These are phyloP conservation scores for Metopia argyrocephala DNA, from an alignment of 2,888 invertebrate species.

Conservation along the genomic window DNA sequence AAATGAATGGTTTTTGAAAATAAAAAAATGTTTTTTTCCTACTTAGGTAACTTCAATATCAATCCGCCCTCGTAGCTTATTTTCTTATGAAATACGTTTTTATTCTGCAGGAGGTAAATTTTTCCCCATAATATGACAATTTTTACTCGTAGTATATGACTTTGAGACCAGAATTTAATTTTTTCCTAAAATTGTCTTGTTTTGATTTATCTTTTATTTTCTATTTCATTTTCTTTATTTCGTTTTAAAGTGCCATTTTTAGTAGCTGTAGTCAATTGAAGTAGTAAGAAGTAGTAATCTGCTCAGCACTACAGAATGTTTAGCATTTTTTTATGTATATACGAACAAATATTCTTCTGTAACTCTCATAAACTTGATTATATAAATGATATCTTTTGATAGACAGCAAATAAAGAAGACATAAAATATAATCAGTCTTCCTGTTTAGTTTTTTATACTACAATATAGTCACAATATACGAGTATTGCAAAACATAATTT, in stretches of 20 bases:
- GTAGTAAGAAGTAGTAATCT: conserved; percentile 42
- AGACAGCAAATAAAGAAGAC: conserved; percentile 3
- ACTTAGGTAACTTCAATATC: too few species aligned
- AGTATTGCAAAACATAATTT: too few species aligned
- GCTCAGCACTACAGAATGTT: conserved; percentile 38
- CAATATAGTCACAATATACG: too few species aligned
- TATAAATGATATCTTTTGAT: conserved; percentile 51
- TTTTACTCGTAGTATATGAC: conserved; percentile 30
- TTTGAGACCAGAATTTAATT: conserved; percentile 14
- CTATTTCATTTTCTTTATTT: background rate
- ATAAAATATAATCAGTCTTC: background rate
- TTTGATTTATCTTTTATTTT: background rate
- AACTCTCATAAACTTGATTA: conserved; percentile 58
- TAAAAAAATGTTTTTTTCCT: too few species aligned
- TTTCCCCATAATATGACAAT: conserved; percentile 17
- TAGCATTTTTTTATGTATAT: too few species aligned
- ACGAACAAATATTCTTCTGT: background rate
- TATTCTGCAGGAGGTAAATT: background rate
- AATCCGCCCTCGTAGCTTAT: background rate
- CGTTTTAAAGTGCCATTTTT: conserved; percentile 6
- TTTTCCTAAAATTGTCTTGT: conserved; percentile 8
- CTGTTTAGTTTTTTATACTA: too few species aligned
- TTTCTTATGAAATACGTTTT: conserved; percentile 1
- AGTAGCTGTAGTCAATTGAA: too few species aligned
- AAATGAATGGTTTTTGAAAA: too few species aligned